Evolutionary conservation across 2,888 invertebrate genomes (phyloP), one percentile per base, ranked within the genome.

Genomic region (Chaetogeoica ovagalla): DNA sequence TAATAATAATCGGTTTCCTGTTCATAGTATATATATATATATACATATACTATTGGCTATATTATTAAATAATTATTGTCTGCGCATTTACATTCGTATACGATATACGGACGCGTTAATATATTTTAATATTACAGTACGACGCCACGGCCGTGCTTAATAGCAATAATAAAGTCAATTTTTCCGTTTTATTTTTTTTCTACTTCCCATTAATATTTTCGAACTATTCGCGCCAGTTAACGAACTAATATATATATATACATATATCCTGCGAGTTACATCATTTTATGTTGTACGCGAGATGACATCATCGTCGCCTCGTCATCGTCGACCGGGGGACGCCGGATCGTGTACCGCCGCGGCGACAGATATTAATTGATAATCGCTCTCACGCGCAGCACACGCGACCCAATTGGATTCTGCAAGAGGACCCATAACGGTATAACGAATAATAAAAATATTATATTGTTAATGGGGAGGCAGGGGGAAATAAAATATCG

Each of bases 261-360:
- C 30, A 43, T 23, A 75, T 70, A 79, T 79, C 79, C 79, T 71
- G 79, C 79, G 71, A 62, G 69, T 79, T 79, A 79, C 79, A 71
- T 79, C 62, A 71, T 71, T 79, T 43, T 65, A 65, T 19, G 59
- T 48, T 30, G 30, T 30, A 4, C 30, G 48, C 63, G 63, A 63
- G 63, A 71, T 79, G 79, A 79, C 79, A 79, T 79, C 79, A 79
- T 71, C 79, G 43, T 43, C 30, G 30, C 30, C 30, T 4, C 30
- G 30, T 30, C 30, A 30, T 30, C 30, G 4, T 30, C 30, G 30
- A 30, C 30, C 30, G 30, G 30, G 30, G 30, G 30, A 2, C 30
- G 43, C 59, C 63, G 15, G 15, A 21, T 4, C 4, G 4, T 30
- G 4, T 30, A 4, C 30, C 30, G 30, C 30, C 30, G 23, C 39